phyloP scores from a whole-genome alignment of 2,113 vertebrate species.

The Chitala chitala region DNA sequence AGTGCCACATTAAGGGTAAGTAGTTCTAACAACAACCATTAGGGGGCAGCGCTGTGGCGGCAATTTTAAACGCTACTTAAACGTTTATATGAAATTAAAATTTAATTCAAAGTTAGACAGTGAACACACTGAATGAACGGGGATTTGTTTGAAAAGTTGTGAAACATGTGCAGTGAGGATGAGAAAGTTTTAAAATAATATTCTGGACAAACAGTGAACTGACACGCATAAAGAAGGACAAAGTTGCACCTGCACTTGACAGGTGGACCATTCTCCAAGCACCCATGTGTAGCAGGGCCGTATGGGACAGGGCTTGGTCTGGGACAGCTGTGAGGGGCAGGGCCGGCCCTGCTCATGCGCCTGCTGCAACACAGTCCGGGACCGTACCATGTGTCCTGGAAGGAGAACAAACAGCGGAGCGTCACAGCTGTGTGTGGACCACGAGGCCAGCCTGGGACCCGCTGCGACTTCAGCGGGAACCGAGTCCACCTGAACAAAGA shows the following conservation, averaged over 20 bases:
- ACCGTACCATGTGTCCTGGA: constrained; percentile 75
- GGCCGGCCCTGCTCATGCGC: constrained; percentile 78
- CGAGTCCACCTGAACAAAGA: no score
- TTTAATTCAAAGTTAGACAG: no score
- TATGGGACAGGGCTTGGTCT: constrained; percentile 78
- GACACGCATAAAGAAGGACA: neutral
- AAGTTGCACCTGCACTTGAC: constrained; percentile 74
- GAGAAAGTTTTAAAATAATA: neutral
- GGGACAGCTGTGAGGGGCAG: constrained; percentile 76
- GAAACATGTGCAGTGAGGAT: neutral
- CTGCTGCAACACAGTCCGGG: constrained; percentile 70
- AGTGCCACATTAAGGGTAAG: neutral
- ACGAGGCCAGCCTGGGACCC: no score
- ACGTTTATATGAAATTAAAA: no score
- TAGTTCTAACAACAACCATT: neutral
- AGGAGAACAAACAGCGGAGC: neutral
- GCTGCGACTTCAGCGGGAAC: no score
- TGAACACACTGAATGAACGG: no score
- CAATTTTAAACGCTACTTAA: no score
- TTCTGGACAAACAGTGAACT: neutral
- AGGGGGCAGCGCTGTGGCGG: neutral
- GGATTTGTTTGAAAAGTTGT: no score
- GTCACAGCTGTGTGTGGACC: no score
- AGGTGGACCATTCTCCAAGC: constrained; percentile 80
- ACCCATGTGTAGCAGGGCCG: constrained; percentile 86